These are phyloP conservation scores for Gnatocerus cornutus DNA, from an alignment of 2,888 invertebrate genomes.

Conservation along the genomic window DNA sequence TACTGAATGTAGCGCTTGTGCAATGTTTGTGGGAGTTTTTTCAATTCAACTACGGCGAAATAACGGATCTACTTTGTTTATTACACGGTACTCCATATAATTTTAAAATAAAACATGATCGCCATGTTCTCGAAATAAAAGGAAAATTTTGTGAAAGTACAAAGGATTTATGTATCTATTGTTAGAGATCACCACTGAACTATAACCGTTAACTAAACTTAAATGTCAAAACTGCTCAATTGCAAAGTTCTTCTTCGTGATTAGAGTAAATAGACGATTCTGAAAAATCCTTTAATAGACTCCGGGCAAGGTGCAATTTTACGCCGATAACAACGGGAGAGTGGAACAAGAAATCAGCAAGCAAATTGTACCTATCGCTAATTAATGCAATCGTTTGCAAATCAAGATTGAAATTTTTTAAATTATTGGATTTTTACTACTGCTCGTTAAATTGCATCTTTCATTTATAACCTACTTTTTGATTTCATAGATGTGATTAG, in stretches of 20 bases:
- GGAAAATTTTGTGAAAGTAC: conserved; percentile 62
- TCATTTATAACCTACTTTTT: too few species aligned
- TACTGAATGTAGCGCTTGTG: conserved; percentile 19
- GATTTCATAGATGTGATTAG: too few species aligned
- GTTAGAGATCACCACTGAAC: conserved; percentile 64
- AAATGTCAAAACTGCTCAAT: conserved; percentile 60
- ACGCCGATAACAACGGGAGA: too few species aligned
- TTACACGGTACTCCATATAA: conserved; percentile 20
- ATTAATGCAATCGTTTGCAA: too few species aligned
- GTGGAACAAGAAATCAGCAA: too few species aligned
- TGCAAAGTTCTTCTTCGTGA: conserved; percentile 63
- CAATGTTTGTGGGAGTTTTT: conserved; percentile 20
- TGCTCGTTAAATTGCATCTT: too few species aligned
- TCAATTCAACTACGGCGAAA: conserved; percentile 10
- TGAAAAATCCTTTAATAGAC: conserved; percentile 20
- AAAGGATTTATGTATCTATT: conserved; percentile 64
- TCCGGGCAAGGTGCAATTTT: not conserved
- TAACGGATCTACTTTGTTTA: conserved; percentile 34
- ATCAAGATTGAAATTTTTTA: too few species aligned
- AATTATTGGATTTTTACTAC: too few species aligned
- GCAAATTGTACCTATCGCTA: too few species aligned
- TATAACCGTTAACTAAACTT: conserved; percentile 58
- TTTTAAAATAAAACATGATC: conserved; percentile 40
- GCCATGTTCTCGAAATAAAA: conserved; percentile 56
- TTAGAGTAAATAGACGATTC: conserved; percentile 44